phyloP scores from a whole-genome alignment of 2,113 vertebrate species.

The Neodon shergylaensis region DNA sequence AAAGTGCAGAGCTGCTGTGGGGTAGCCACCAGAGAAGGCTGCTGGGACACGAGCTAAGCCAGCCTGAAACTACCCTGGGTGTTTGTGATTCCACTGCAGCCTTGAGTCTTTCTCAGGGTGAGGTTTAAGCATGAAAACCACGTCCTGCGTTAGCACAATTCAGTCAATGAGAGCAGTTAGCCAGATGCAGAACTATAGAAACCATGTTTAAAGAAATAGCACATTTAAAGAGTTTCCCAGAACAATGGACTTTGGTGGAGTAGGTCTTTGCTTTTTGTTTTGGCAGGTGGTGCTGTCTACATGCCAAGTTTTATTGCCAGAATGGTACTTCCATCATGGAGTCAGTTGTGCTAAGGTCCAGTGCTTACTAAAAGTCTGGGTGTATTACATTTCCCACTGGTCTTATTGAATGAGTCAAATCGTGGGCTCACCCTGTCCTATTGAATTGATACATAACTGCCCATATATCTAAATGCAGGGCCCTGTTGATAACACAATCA shows the following conservation, averaged over 20 bases:
- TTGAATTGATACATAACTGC: background rate
- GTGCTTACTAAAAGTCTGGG: background rate
- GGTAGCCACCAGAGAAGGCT: background rate
- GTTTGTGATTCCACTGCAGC: background rate
- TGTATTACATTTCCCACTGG: background rate
- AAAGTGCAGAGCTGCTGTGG: background rate
- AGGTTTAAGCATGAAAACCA: background rate
- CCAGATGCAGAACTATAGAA: background rate
- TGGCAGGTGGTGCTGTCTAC: background rate
- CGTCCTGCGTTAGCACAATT: background rate
- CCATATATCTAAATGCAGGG: background rate
- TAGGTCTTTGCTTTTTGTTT: background rate
- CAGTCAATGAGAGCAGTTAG: background rate
- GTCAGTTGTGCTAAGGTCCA: background rate
- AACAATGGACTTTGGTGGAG: background rate
- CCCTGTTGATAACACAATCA: background rate
- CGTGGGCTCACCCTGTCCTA: background rate
- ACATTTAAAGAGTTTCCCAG: background rate
- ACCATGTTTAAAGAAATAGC: background rate
- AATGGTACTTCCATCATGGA: background rate
- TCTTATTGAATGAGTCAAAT: background rate
- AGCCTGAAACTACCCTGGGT: background rate
- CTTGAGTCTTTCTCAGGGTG: accelerated
- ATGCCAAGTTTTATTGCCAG: background rate
- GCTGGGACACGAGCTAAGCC: background rate